Percentiles rank a stretch among this genome's conserved stretches.
These are phyloP conservation scores for Darevskia nairensis DNA, from an alignment of 2,797 vertebrate species.

Conservation along the genomic window DNA sequence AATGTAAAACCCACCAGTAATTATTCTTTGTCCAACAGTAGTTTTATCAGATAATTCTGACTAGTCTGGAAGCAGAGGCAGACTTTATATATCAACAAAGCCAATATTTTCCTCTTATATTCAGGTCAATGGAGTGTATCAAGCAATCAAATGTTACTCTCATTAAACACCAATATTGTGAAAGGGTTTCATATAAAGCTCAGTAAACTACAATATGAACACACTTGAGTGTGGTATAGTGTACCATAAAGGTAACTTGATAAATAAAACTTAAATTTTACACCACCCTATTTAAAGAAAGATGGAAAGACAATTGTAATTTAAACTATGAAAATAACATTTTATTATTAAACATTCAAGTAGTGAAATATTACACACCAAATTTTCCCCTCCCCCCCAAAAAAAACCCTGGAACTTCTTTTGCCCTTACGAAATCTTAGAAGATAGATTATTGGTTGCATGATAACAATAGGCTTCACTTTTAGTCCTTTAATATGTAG, in stretches of 20 bases:
- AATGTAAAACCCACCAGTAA: not conserved
- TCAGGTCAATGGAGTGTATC: constrained; percentile 11
- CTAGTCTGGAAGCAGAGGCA: not conserved
- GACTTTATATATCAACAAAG: constrained; percentile 20
- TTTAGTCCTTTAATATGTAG: constrained; percentile 4
- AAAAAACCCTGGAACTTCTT: constrained; percentile 25
- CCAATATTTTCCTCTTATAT: not conserved
- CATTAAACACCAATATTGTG: not conserved
- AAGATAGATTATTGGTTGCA: constrained; percentile 7
- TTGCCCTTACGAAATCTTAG: constrained; percentile 32
- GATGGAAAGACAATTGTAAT: not conserved
- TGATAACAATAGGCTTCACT: constrained; percentile 34
- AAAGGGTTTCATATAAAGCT: constrained; percentile 15
- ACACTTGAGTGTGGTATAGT: constrained; percentile 33
- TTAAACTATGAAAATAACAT: constrained; percentile 50
- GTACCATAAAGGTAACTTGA: not conserved
- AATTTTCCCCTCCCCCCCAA: constrained; percentile 4
- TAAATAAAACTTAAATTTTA: constrained; percentile 18
- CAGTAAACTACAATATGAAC: not conserved
- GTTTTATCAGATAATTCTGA: not conserved
- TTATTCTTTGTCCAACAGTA: not conserved
- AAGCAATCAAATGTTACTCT: not conserved
- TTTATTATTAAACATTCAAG: constrained; percentile 33
- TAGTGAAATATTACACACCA: constrained; percentile 16
- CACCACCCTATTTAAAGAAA: constrained; percentile 34